Conservation (phyloP, 2,113 vertebrate species). For the Toxotes chatareus region DNA sequence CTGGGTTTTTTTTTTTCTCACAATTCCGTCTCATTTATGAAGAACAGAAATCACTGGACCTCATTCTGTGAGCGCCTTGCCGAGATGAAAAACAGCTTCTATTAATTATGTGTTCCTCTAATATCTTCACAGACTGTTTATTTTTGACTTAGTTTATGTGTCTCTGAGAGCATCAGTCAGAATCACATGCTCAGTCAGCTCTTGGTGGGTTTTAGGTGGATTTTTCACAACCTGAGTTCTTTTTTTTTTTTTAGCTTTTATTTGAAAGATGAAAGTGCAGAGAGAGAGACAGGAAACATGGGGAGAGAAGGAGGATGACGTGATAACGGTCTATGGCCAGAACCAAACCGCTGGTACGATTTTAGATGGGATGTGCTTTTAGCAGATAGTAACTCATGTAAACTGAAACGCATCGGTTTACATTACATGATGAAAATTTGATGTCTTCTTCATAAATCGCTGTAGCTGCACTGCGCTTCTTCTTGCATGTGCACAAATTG, state of each 20-base stretch:
- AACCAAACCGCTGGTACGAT: too few relatives aligned
- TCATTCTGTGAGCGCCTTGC: neutral
- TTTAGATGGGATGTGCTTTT: too few relatives aligned
- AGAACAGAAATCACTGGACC: neutral
- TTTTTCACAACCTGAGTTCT: neutral
- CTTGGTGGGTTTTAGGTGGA: constrained; percentile 19
- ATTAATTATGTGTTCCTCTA: neutral
- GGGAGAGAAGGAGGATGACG: too few relatives aligned
- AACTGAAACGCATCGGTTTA: too few relatives aligned
- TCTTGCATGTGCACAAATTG: too few relatives aligned
- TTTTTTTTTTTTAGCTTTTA: neutral
- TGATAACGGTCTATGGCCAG: too few relatives aligned
- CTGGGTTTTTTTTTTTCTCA: too few relatives aligned
- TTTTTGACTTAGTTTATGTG: neutral
- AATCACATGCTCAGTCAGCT: neutral
- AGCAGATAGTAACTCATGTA: too few relatives aligned
- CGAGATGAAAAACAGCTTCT: neutral
- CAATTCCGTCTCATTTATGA: neutral
- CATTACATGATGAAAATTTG: neutral
- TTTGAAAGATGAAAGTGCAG: neutral
- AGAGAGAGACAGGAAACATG: too few relatives aligned
- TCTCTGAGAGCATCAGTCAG: neutral
- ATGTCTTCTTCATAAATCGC: neutral
- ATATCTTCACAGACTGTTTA: neutral
- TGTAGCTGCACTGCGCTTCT: neutral